A percentile compares a stretch with the other conserved stretches of the same genome.
Conservation (phyloP, 1,140 invertebrate species). For the Chrysoperla carnea region DNA sequence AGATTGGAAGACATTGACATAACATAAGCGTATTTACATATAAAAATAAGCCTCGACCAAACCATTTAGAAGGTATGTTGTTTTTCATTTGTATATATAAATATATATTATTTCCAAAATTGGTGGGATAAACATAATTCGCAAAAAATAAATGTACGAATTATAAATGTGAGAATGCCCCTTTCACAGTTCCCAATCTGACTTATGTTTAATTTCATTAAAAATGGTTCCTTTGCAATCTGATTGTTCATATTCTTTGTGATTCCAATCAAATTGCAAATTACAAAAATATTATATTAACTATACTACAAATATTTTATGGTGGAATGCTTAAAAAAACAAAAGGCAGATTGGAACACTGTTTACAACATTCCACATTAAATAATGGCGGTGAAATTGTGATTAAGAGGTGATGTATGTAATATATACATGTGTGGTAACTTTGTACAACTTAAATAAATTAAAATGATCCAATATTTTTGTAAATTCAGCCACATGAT, state of each 20-base stretch:
- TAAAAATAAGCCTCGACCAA: too few species aligned
- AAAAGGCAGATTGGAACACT: conserved; percentile 40
- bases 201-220: conserved; percentile 13
- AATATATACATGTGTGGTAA: too few species aligned
- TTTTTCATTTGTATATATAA: not conserved
- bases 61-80: too few species aligned
- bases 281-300: conserved; percentile 1
- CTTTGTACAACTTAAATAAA: too few species aligned
- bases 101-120: conserved; percentile 5
- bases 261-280: not conserved
- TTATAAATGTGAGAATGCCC: conserved; percentile 42
- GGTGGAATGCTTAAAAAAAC: not conserved
- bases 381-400: conserved; percentile 5
- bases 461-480: too few species aligned
- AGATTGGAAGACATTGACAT: conserved; percentile 10
- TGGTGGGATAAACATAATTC: too few species aligned
- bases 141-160: conserved; percentile 12
- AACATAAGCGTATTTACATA: too few species aligned
- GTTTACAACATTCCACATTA: conserved; percentile 40
- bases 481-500: too few species aligned
- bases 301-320: too few species aligned
- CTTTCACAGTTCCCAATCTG: conserved; percentile 42
- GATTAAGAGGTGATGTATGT: too few species aligned
- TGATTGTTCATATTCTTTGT: conserved; percentile 3
- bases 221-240: conserved; percentile 1